Evolutionary conservation across 2,113 vertebrate genomes (phyloP), one percentile per base, ranked within the genome.

Genomic region (Pelecanoides urinatrix): DNA sequence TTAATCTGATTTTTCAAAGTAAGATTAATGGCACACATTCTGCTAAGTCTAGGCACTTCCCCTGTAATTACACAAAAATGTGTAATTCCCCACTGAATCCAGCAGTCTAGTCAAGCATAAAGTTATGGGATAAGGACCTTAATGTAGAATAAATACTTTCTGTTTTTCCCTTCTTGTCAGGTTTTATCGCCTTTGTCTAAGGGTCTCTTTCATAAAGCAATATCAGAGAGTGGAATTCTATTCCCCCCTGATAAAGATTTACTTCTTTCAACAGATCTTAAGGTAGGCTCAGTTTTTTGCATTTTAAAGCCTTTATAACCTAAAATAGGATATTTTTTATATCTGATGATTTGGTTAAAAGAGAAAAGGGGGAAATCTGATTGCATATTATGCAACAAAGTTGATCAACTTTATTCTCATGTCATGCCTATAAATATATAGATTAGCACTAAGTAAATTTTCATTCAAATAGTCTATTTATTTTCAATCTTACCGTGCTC

Each of bases 131-230:
- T 70, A 83, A 93, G 27, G 34, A 72, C 58, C 15, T 61, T 83
- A 44, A 76, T 19, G 15, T 49, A 75, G 34, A 72, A 44, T 67
- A 66, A 96, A 70, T 72, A 11, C 13, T 68, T 76, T 72, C 13
- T 61, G 20, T 79, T 70, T 27, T 82, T 90, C 63, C 9, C 12
- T 90, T 83, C 76, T 70, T 86, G 75, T 45, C 88, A 97, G 96
- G 74, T 97, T 49, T 88, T 97, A 49, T 95, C 95, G 73, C 92
- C 95, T 77, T 92, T 97, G 78, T 95, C 95, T 32, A 97, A 94
- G 55, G 92, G 91, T 83, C 92, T 97, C 42, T 97, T 96, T 86
- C 96, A 95, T 70, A 97, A 88, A 90, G 96, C 95, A 73, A 91
- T 97, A 94, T 73, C 91, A 62, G 92, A 96, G 79, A 97, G 96